Conservation (phyloP, 1,140 invertebrate species). For the Bombyx mori region DNA sequence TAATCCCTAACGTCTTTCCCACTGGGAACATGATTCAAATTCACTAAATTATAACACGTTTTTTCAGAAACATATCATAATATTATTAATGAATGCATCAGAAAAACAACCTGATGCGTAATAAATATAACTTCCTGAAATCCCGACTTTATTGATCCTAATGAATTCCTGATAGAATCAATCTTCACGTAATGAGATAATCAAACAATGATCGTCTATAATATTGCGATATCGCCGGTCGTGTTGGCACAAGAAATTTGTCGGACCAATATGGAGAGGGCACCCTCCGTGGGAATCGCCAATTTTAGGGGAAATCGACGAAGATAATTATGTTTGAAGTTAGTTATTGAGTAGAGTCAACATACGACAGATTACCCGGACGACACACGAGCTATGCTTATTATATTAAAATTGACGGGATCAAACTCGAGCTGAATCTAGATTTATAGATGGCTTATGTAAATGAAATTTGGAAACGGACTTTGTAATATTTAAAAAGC, state of each 20-base stretch:
- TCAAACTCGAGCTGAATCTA: too few species aligned
- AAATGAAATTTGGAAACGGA: too few species aligned
- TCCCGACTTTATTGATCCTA: constrained; percentile 11
- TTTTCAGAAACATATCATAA: too few species aligned
- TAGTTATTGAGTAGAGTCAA: constrained; percentile 65
- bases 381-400: not conserved
- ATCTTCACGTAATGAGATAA: constrained; percentile 61
- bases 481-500: too few species aligned
- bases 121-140: too few species aligned
- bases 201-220: constrained; percentile 63
- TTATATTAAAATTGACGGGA: too few species aligned
- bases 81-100: too few species aligned
- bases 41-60: too few species aligned
- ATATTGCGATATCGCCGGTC: constrained; percentile 42
- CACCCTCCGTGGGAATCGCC: constrained; percentile 50
- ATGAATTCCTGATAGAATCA: constrained; percentile 58
- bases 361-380: constrained; percentile 32
- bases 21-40: too few species aligned
- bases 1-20: too few species aligned
- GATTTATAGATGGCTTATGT: too few species aligned
- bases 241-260: constrained; percentile 65
- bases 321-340: constrained; percentile 69
- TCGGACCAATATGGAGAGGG: constrained; percentile 49
- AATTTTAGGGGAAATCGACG: constrained; percentile 62
- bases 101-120: too few species aligned